Base-by-base conservation (phyloP, 1,140 invertebrate genomes). In the Cherax destructor region DNA sequence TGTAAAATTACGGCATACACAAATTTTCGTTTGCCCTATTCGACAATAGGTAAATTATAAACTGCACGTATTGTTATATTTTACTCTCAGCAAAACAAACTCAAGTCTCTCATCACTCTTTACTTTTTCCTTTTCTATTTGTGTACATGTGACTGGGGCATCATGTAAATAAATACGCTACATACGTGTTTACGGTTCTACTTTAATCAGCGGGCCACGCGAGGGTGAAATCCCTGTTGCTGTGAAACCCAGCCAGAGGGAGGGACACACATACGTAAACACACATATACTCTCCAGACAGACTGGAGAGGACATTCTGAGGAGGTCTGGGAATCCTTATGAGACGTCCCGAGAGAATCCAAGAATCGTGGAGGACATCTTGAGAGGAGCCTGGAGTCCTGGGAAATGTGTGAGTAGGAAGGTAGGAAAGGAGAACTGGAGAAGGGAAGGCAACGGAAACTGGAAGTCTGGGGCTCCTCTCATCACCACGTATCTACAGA, bases 401-500 rank as follows among this genome's bases (percentile, higher is more conserved):
- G 4, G 69, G 69, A 83, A 83, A 83, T 52, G 59, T 83, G 59
- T 83, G 80, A 52, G 6, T 9, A 56, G 52, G 52, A 56, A 56
- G 52, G 30, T 41, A 41, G 56, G 56, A 16, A 59, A 83, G 80
- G 80, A 83, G 61, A 83, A 83, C 80, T 83, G 80, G 80, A 41
- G 30, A 41, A 41, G 30, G 30, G 30, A 2, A 1, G 30, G 30
- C 30, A 41, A 83, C 24, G 65, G 49, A 21, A 18, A 30, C 7
- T 16, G 30, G 81, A 24, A 10, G 69, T 24, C 69, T 30, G 52
- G 52, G 52, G 52, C 52, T 52, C 59, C 81, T 41, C 81, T 47
- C 81, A 83, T 83, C 81, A 83, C 81, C 81, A 69, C 81, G 59
- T 83, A 83, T 83, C 81, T 56, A 1, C 81, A 83, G 61, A 83